phyloP scores from a whole-genome alignment of 2,113 vertebrate species.

The Hemibagrus wyckioides region DNA sequence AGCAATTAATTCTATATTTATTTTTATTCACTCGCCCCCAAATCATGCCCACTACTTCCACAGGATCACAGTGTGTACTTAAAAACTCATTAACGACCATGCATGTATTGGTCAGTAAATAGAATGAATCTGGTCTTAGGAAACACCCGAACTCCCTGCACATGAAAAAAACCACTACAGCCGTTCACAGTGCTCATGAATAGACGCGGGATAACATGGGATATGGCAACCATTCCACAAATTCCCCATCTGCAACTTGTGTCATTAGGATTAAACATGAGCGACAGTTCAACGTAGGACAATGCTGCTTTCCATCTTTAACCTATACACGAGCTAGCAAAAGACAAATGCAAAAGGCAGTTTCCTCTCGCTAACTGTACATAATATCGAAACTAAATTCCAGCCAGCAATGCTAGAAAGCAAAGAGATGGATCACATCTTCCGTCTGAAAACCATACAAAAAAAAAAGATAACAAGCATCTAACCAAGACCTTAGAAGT shows the following conservation, averaged over 20 bases:
- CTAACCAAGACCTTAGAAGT: background rate
- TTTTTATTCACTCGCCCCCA: background rate
- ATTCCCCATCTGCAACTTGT: too few relatives aligned
- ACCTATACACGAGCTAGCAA: too few relatives aligned
- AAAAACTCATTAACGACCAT: background rate
- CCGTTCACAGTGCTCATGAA: background rate
- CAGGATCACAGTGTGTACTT: background rate
- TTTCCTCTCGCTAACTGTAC: background rate
- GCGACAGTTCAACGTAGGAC: background rate
- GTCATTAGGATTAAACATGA: too few relatives aligned
- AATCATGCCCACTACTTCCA: background rate
- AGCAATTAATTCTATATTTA: too few relatives aligned
- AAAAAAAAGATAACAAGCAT: background rate
- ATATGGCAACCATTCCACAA: background rate
- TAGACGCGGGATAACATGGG: accelerated
- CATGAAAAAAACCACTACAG: background rate
- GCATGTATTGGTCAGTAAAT: background rate
- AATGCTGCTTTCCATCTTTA: background rate
- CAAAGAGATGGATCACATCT: background rate
- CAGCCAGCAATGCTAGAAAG: background rate
- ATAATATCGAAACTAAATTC: background rate
- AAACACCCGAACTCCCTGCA: background rate
- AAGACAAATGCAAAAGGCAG: background rate
- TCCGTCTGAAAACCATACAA: background rate
- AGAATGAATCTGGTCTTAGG: background rate